Evolutionary conservation across 2,888 invertebrate genomes (phyloP).

Genomic region (Nowickia ferox): DNA sequence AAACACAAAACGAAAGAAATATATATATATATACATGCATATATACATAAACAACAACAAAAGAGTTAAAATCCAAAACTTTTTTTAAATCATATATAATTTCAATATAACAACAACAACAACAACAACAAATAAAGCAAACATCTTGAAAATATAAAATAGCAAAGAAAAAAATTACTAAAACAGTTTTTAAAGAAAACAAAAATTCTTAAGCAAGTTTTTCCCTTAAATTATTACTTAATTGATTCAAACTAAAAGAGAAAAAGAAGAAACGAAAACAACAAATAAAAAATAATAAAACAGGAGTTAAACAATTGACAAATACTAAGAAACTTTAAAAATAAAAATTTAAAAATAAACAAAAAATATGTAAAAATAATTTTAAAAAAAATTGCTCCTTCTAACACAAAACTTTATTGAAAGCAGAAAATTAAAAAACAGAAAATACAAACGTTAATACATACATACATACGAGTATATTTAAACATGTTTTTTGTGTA

Average conservation of each 20-base stretch:
- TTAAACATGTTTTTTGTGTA: constrained; percentile 49
- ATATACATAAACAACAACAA: constrained; percentile 40
- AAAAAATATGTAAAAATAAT: constrained; percentile 19
- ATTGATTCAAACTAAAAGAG: constrained; percentile 24
- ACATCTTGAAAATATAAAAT: constrained; percentile 13
- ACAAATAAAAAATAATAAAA: constrained; percentile 36
- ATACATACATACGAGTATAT: constrained; percentile 22
- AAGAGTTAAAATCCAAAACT: constrained; percentile 62
- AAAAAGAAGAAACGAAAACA: constrained; percentile 14
- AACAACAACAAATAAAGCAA: constrained; percentile 35
- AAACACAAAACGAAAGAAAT: constrained; percentile 54
- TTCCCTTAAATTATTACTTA: constrained; percentile 48
- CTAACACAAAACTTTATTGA: constrained; percentile 39
- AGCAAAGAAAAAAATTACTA: constrained; percentile 40
- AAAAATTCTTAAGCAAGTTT: constrained; percentile 53
- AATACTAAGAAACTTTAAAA: constrained; percentile 48
- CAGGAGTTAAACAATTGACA: constrained; percentile 54
- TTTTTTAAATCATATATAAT: constrained; percentile 63
- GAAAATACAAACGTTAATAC: constrained; percentile 22
- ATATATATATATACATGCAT: constrained; percentile 5
- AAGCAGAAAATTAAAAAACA: neutral
- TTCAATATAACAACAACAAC: constrained; percentile 50
- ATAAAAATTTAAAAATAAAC: neutral
- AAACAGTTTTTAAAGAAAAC: constrained; percentile 62
- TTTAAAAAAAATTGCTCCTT: constrained; percentile 47